Base-by-base conservation (phyloP, 2,888 invertebrate genomes). In the Leptodirus hochenwartii region DNA sequence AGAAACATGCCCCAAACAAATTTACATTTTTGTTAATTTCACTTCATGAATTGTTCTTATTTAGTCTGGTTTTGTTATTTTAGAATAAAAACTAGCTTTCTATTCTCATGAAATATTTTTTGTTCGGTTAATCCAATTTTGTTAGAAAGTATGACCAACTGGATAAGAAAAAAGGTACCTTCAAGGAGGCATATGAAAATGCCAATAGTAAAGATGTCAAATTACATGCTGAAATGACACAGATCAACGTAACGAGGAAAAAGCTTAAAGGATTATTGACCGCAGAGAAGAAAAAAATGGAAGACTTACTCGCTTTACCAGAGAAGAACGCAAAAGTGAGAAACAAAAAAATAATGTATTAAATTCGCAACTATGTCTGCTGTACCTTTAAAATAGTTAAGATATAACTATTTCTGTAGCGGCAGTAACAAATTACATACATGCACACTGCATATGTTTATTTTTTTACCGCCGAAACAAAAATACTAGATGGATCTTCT, bases 241-340 rank as follows among this genome's bases (percentile, higher is more conserved):
- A 71, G 38, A 61, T 65, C 1, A 82, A 75, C 42, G 76, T 73
- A 41, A 73, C 76, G 39, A 65, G 74, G 37, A 84, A 82, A 48
- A 75, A 77, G 45, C 63, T 77, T 15, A 73, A 74, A 35, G 66
- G 70, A 27, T 60, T 69, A 10, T 50, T 82, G 2, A 70, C 64
- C 33, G 62, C 68, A 45, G 72, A 77, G 47, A 66, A 62, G 39
- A 58, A 57, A n/a, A 72, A 81, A 49, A 57, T 88, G 2, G 69
- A 63, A 25, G 69, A 73, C 26, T 48, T 76, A 11, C 50, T 61
- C 37, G 61, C 58, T 34, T 50, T 74, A 4, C 90, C 90, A 0
- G 73, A 73, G 17, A 77, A 80, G 47, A 80, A 78, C 50, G 59
- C 59, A 34, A 62, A 66, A 35, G 76, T 79, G 45, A 77, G 28